These are phyloP conservation scores for Patella depressa DNA, from an alignment of 2,888 invertebrate species.

Conservation along the genomic window DNA sequence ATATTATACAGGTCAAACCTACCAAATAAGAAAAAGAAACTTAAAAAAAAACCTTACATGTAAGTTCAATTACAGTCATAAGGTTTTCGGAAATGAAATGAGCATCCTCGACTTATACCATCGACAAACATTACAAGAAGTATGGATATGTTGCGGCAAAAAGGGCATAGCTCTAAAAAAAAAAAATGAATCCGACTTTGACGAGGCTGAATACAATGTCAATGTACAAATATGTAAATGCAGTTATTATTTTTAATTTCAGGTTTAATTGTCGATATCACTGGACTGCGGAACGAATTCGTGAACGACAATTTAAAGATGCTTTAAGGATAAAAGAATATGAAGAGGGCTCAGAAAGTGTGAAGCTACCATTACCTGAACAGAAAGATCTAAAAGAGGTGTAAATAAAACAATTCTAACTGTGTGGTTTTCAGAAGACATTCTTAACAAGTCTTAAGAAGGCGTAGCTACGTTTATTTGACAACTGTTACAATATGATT, in stretches of 20 bases:
- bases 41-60: too few species aligned
- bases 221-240: neutral
- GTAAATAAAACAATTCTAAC: neutral
- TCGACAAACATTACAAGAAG: too few species aligned
- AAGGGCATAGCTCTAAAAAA: neutral
- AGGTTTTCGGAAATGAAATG: too few species aligned
- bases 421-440: neutral
- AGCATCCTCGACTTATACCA: too few species aligned
- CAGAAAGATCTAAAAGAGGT: slow-evolving; percentile 8
- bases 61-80: too few species aligned
- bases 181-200: neutral
- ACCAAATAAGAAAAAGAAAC: too few species aligned
- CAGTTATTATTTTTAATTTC: neutral
- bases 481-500: too few species aligned
- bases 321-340: neutral
- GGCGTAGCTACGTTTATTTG: too few species aligned
- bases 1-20: too few species aligned
- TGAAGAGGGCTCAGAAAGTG: slow-evolving; percentile 2
- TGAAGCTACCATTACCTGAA: neutral
- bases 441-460: too few species aligned
- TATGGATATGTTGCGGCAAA: too few species aligned
- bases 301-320: slow-evolving; percentile 3
- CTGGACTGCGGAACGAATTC: neutral
- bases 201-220: neutral
- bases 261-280: slow-evolving; percentile 18